Conservation (phyloP, 2,113 vertebrate species). For the Pitta sordida region DNA sequence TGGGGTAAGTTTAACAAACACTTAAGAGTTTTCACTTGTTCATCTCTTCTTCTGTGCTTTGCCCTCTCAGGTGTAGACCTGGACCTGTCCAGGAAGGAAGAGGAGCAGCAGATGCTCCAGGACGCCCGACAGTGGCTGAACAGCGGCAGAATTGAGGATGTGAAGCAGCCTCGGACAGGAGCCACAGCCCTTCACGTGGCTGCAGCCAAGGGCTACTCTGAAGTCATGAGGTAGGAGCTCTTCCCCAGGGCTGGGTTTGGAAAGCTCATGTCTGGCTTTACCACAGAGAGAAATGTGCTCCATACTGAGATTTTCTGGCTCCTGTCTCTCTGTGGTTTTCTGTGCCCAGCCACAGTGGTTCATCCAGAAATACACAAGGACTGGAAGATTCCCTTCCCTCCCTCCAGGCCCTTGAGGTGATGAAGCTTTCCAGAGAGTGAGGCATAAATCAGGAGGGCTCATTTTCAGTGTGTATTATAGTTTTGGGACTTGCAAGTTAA, state of each 20-base stretch:
- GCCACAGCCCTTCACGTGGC: constrained; percentile 92
- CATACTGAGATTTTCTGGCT: background rate
- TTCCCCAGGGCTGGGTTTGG: background rate
- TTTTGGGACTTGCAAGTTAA: background rate
- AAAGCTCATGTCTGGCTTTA: background rate
- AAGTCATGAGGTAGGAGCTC: constrained; percentile 86
- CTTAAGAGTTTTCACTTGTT: background rate
- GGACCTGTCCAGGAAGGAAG: constrained; percentile 83
- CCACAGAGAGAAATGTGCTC: background rate
- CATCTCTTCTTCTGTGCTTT: background rate
- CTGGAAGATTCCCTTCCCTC: background rate
- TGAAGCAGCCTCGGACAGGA: constrained; percentile 81
- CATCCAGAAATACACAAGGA: background rate
- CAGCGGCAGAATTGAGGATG: constrained; percentile 79
- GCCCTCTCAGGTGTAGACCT: constrained; percentile 81
- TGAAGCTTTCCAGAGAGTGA: background rate
- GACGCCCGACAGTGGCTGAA: constrained; percentile 88
- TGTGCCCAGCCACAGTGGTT: background rate
- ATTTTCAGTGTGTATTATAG: background rate
- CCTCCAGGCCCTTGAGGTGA: background rate
- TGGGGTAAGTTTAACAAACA: background rate
- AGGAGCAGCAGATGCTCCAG: constrained; percentile 90
- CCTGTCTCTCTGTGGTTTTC: background rate
- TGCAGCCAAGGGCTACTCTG: constrained; percentile 91
- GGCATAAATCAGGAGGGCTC: background rate